Conservation (phyloP, 2,888 invertebrate species). For the Chrysolina haemoptera region DNA sequence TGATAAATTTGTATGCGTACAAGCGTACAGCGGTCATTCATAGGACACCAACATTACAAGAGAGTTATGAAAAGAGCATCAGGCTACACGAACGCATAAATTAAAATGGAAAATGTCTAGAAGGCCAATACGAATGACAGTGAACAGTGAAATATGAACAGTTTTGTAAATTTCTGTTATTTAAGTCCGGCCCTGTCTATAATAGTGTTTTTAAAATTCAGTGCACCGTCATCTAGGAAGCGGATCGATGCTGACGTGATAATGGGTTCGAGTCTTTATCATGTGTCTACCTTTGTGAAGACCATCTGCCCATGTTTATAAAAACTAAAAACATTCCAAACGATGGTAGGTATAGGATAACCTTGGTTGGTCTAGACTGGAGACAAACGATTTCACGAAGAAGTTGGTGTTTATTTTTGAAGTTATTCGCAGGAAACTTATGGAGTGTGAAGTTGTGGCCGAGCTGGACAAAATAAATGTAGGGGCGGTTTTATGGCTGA, state of each 20-base stretch:
- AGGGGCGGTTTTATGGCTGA: not conserved
- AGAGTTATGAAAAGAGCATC: too few relatives aligned
- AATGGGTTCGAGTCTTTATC: slow-evolving; percentile 39
- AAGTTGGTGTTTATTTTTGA: slow-evolving; percentile 11
- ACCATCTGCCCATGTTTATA: slow-evolving; percentile 39
- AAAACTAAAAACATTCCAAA: slow-evolving; percentile 25
- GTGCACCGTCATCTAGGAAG: slow-evolving; percentile 36
- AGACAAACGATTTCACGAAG: slow-evolving; percentile 4
- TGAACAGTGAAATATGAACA: too few relatives aligned
- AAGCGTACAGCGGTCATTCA: too few relatives aligned
- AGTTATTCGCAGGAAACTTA: slow-evolving; percentile 10
- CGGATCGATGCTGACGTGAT: slow-evolving; percentile 40
- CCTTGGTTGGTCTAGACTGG: slow-evolving; percentile 18
- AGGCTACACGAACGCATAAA: too few relatives aligned
- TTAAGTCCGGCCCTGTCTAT: slow-evolving; percentile 26
- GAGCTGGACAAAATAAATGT: slow-evolving; percentile 11
- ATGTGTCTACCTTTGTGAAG: slow-evolving; percentile 40
- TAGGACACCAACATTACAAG: too few relatives aligned
- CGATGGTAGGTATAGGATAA: not conserved
- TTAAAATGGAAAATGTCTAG: too few relatives aligned
- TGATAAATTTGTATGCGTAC: too few relatives aligned
- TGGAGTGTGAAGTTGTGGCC: slow-evolving; percentile 17
- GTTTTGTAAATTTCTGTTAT: too few relatives aligned
- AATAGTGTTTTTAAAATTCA: slow-evolving; percentile 37
- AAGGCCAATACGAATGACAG: too few relatives aligned